These are phyloP conservation scores for Epiperipatus broadwayi DNA, from an alignment of 2,888 invertebrate species.

Conservation along the genomic window DNA sequence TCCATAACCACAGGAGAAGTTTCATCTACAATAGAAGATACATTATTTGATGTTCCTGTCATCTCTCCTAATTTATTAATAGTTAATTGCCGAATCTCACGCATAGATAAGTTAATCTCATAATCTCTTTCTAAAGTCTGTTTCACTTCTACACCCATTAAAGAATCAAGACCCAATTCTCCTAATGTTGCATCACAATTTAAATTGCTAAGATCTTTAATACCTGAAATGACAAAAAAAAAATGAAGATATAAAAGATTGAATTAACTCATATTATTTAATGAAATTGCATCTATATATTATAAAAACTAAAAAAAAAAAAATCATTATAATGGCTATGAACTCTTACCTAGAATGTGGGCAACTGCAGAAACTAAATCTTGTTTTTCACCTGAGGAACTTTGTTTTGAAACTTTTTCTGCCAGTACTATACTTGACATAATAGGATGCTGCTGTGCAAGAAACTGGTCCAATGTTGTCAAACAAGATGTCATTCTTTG, in stretches of 20 bases:
- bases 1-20: slow-evolving; percentile 19
- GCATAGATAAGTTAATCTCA: slow-evolving; percentile 70
- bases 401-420: too few relatives aligned
- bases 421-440: slow-evolving; percentile 71
- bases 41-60: slow-evolving; percentile 19
- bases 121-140: slow-evolving; percentile 80
- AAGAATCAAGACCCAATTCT: slow-evolving; percentile 90
- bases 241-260: slow-evolving; percentile 6
- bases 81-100: slow-evolving; percentile 68
- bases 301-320: too few relatives aligned
- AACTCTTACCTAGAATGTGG: slow-evolving; percentile 52
- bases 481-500: slow-evolving; percentile 89
- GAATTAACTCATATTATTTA: not conserved
- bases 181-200: slow-evolving; percentile 57
- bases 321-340: not conserved
- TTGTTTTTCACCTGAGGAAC: slow-evolving; percentile 33
- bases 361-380: slow-evolving; percentile 57
- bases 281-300: not conserved
- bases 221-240: slow-evolving; percentile 35
- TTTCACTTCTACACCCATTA: slow-evolving; percentile 98
- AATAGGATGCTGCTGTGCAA: slow-evolving; percentile 66
- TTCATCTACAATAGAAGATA: slow-evolving; percentile 16
- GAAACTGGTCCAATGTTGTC: slow-evolving; percentile 63
- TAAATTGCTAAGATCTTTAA: slow-evolving; percentile 64
- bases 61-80: slow-evolving; percentile 47